Evolutionary conservation across 2,797 vertebrate species (phyloP).

Genomic region (Sylvia borin): DNA sequence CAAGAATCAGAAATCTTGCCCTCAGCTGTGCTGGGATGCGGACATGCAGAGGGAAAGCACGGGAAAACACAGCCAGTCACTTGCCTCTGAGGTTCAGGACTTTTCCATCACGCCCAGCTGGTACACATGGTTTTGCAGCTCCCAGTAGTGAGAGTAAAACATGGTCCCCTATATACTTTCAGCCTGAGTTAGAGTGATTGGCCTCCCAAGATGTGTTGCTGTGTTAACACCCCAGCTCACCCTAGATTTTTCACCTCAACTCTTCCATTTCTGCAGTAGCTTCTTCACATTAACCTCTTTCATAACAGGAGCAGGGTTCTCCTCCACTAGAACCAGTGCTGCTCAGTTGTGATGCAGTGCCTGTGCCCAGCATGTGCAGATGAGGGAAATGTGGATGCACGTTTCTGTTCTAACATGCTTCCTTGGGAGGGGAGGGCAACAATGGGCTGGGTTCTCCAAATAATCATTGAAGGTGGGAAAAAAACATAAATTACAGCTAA

Average conservation of each 20-base stretch:
- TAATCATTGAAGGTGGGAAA: neutral
- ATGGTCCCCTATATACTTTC: rapidly evolving
- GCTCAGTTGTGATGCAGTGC: neutral
- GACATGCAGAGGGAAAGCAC: neutral
- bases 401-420: neutral
- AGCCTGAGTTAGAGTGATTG: neutral
- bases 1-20: neutral
- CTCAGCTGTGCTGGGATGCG: neutral
- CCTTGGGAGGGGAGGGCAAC: neutral
- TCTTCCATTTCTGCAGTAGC: neutral
- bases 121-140: neutral
- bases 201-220: neutral
- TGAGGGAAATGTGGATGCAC: neutral
- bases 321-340: neutral
- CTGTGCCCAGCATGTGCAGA: neutral
- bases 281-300: neutral
- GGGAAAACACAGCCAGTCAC: neutral
- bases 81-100: neutral
- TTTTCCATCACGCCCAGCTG: neutral
- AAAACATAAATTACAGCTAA: neutral
- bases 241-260: neutral
- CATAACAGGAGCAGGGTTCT: neutral
- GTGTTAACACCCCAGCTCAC: neutral
- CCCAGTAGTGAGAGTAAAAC: neutral
- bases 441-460: neutral